Evolutionary conservation across 2,888 invertebrate species (phyloP), one percentile per base, ranked within the genome.

Genomic region (Elmis aenea): DNA sequence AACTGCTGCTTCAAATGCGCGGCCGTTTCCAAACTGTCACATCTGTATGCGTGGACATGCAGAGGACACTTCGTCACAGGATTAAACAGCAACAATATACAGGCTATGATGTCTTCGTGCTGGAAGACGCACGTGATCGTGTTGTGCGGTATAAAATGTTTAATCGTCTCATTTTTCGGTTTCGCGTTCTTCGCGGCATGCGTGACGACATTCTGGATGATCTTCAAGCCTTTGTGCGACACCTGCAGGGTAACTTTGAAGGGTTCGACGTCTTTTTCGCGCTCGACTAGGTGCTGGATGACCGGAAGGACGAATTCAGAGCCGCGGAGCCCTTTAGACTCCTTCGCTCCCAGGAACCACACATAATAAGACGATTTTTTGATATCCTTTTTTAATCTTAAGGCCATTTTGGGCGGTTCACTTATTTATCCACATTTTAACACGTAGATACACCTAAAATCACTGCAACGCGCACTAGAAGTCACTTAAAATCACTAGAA

Each of bases 341-440:
- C 95, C 71, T 93, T 88, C 55, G 95, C 94, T 12, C 96, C 96
- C 58, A 96, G 77, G 73, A 95, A 90, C 86, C 89, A 89, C 46
- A 90, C 89, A 71, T 90, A 90, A 71, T 89, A 90, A 20, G 88
- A 88, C 40, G 88, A 87, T 64, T 90, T 90, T 71, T 89, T 90
- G 57, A 89, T 84, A 66, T 90, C 89, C 68, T 87, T 87, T 66
- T 84, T 81, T 55, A 84, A 67, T 71, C 84, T 79, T 61, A 86
- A 71, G 65, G 86, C 86, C 86, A 86, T 86, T 18, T 18, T 18
- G 18, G 18, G n/a, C n/a, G n/a, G n/a, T n/a, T n/a, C n/a, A n/a
- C n/a, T n/a, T n/a, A n/a, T n/a, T n/a, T n/a, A n/a, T n/a, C n/a
- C n/a, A n/a, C n/a, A n/a, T n/a, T n/a, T n/a, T n/a, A n/a, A n/a